Conservation (phyloP, 2,113 vertebrate genomes). For the Ictidomys tridecemlineatus region DNA sequence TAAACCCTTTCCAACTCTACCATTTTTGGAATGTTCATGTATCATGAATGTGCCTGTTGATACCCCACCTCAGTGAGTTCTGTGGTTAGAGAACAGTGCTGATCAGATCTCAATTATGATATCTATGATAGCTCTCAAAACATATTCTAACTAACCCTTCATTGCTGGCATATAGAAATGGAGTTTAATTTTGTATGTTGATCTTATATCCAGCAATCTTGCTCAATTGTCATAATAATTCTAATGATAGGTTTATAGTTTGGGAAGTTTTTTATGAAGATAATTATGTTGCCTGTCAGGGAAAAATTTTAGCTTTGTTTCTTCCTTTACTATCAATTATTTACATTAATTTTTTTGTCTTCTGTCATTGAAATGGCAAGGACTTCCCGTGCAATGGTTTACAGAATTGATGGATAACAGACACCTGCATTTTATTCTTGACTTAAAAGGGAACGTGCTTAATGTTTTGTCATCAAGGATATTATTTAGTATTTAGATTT, state of each 20-base stretch:
- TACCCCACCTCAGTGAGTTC: too few relatives aligned
- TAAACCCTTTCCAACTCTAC: not conserved
- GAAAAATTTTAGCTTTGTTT: not conserved
- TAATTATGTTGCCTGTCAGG: not conserved
- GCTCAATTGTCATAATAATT: not conserved
- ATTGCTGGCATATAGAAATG: not conserved
- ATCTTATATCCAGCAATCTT: not conserved
- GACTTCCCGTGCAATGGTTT: not conserved
- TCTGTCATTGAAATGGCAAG: not conserved
- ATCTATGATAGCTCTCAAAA: not conserved
- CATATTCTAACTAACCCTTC: not conserved
- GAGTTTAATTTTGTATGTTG: not conserved
- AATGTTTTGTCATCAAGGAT: not conserved
- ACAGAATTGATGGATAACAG: not conserved
- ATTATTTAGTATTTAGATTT: not conserved
- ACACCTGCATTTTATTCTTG: not conserved
- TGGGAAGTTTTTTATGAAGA: not conserved
- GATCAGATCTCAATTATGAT: not conserved
- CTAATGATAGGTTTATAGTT: not conserved
- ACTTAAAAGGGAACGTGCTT: not conserved
- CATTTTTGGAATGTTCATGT: not conserved
- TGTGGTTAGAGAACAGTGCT: not conserved
- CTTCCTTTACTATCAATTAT: not conserved
- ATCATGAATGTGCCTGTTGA: not conserved
- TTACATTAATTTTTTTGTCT: not conserved